Evolutionary conservation across 2,888 invertebrate genomes (phyloP).

Genomic region (Thalpophila matura): DNA sequence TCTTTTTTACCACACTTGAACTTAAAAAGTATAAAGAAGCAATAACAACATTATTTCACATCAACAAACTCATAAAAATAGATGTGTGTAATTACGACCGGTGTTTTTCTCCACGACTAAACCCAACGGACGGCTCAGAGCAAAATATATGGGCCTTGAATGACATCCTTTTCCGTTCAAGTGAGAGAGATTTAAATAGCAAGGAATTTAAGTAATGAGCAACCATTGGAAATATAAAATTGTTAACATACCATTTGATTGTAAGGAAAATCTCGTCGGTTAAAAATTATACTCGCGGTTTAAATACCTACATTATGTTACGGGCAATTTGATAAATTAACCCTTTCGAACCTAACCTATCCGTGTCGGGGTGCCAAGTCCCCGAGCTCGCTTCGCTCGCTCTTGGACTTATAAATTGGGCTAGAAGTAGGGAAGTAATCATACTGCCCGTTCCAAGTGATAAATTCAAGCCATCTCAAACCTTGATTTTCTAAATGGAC

Average conservation of each 20-base stretch:
- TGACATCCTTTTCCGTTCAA: constrained; percentile 49
- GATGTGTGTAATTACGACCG: constrained; percentile 58
- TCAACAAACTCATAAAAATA: constrained; percentile 65
- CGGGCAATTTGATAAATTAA: no score
- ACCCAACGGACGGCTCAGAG: constrained; percentile 47
- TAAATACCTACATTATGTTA: not conserved
- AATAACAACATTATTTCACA: constrained; percentile 60
- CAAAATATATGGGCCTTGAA: constrained; percentile 54
- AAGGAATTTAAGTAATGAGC: constrained; percentile 27
- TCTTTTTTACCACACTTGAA: constrained; percentile 20
- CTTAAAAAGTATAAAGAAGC: constrained; percentile 18
- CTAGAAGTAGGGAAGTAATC: no score
- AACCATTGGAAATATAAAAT: constrained; percentile 13
- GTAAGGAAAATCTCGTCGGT: not conserved
- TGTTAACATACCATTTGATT: not conserved
- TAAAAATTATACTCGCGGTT: not conserved
- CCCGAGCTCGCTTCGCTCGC: no score
- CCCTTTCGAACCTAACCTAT: no score
- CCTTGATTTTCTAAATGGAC: no score
- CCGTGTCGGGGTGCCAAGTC: no score
- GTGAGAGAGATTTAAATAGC: constrained; percentile 37
- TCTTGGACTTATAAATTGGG: no score
- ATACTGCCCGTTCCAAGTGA: no score
- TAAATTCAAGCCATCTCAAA: no score
- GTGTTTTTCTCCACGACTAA: constrained; percentile 59